Base-by-base conservation (phyloP, 2,113 vertebrate genomes). In the Noturus placidus region DNA sequence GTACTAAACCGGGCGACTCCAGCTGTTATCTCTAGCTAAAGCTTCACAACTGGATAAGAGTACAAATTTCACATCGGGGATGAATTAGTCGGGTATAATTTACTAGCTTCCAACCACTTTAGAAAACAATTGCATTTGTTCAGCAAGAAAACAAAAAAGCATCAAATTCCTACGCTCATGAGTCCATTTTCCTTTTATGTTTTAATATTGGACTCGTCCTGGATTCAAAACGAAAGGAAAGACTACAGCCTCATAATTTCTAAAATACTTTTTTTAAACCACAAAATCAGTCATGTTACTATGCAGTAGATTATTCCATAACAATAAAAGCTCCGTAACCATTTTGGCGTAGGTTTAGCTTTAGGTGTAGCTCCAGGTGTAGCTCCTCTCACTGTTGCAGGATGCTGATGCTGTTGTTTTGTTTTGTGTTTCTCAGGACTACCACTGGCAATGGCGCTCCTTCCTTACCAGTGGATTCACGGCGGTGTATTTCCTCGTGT, bases 391-490 rank as follows among this genome's bases (percentile, higher is more conserved):
- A 0, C 67, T 70, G 35, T 46, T 33, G n/a, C 35, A 25, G 76
- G 27, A 78, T 78, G 13, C 14, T 52, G 57, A 79, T 6, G 11
- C 5, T 54, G 52, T 56, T 86, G 67, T 85, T 38, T 38, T 72
- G 15, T 76, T 50, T 67, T 6, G 35, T 5, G 4, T 83, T 56
- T 20, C 3, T 38, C 88, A 99, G 97, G 97, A 99, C 91, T 99
- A 98, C 86, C 97, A 98, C 69, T 99, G 97, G 97, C 97, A 98
- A 87, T 98, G 97, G 97, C 96, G 97, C 9, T 97, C 97, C 1
- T 99, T 99, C 93, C 96, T 99, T 54, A 99, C 97, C n/a, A 99
- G 97, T 22, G 97, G 97, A 52, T 98, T 99, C 92, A 98, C 97
- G 52, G 97, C 97, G 0, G 95, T 96, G 35, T 99, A 99, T 88